phyloP scores from a whole-genome alignment of 2,797 vertebrate species.

The Hypotaenidia okinawae region DNA sequence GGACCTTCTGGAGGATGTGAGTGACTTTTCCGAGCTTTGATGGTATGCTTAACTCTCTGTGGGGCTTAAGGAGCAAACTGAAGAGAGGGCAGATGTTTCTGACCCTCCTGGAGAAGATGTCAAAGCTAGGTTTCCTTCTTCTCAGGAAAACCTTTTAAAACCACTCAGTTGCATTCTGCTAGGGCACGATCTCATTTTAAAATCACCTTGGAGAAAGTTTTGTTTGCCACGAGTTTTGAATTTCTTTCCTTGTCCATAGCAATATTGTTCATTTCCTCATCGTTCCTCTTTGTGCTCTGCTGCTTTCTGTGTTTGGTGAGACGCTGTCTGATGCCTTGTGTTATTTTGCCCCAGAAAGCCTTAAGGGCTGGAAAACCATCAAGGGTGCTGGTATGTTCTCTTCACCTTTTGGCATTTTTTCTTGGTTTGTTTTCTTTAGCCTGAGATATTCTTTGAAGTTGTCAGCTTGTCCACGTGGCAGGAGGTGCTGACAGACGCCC shows the following conservation, averaged over 20 bases:
- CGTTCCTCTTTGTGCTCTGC: rapidly evolving
- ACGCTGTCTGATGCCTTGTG: rapidly evolving
- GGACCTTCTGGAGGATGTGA: constrained; percentile 95
- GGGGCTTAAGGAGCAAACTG: not conserved
- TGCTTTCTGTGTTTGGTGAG: not conserved
- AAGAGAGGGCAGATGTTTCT: not conserved
- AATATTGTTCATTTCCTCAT: not conserved
- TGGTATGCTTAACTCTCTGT: rapidly evolving
- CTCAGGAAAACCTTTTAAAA: not conserved
- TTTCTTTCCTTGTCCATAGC: not conserved
- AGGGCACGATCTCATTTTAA: not conserved
- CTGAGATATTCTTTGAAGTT: constrained; percentile 95
- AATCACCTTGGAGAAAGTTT: not conserved
- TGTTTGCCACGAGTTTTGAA: not conserved
- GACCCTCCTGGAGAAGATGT: not conserved
- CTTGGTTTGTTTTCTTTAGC: constrained; percentile 76
- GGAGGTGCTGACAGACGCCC: constrained; percentile 88
- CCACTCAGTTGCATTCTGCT: not conserved
- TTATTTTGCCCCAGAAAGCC: not conserved
- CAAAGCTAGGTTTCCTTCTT: not conserved
- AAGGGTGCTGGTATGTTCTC: rapidly evolving
- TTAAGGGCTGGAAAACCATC: not conserved
- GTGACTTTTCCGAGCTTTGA: not conserved
- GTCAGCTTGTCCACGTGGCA: constrained; percentile 93
- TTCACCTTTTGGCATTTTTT: not conserved